Evolutionary conservation across 2,113 vertebrate genomes (phyloP).

Genomic region (Oxyruncus cristatus): DNA sequence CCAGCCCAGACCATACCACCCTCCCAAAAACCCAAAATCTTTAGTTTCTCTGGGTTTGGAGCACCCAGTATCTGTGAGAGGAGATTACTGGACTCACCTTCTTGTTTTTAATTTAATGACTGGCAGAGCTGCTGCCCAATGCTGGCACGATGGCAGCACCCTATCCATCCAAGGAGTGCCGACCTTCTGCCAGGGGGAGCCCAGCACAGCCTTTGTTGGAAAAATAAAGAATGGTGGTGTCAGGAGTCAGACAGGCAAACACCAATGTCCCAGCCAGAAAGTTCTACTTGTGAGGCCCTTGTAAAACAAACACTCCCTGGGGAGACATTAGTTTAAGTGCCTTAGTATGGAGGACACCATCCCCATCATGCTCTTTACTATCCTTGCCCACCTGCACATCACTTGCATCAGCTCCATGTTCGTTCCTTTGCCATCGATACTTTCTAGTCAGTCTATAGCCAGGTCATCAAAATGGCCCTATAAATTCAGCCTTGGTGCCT

Average conservation of each 20-base stretch:
- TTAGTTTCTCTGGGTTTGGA: background rate
- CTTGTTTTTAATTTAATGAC: background rate
- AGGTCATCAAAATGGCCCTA: background rate
- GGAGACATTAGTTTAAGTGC: background rate
- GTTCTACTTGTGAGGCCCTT: background rate
- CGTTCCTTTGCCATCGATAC: background rate
- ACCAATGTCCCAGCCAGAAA: background rate
- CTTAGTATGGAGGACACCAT: background rate
- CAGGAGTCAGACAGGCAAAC: background rate
- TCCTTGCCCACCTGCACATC: fast-evolving
- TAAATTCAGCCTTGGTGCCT: background rate
- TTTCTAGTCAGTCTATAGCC: background rate
- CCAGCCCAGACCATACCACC: background rate
- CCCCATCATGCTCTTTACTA: background rate
- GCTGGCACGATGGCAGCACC: background rate
- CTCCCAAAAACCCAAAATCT: background rate
- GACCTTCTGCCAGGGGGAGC: background rate
- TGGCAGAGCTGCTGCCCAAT: background rate
- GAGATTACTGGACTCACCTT: background rate
- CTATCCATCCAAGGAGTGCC: background rate
- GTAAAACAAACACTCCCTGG: background rate
- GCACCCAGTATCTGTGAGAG: background rate
- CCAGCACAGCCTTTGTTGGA: fast-evolving
- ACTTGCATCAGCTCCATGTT: background rate
- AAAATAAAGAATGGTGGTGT: background rate